Conservation (phyloP, 2,113 vertebrate species). For the Patagioenas fasciata region DNA sequence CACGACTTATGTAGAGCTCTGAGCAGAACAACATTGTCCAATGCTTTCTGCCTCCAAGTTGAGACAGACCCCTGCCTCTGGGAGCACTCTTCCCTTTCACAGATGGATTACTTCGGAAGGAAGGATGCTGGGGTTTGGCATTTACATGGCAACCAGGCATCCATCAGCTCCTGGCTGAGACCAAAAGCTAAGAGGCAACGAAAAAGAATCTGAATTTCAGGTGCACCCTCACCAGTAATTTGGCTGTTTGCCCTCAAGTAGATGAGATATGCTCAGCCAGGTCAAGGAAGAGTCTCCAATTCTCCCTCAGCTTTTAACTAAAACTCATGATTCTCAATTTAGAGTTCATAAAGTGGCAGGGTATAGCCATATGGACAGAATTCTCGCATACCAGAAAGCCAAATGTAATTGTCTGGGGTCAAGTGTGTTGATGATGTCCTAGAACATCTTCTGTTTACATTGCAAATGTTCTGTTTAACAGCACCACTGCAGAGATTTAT, state of each 20-base stretch:
- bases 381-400: neutral
- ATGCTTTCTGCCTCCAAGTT: neutral
- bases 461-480: slow-evolving; percentile 4
- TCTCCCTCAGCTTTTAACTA: neutral
- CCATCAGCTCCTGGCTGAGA: neutral
- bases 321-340: neutral
- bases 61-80: neutral
- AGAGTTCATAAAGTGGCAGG: neutral
- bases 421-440: neutral
- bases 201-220: neutral
- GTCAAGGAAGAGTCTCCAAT: neutral
- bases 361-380: neutral
- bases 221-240: neutral
- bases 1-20: neutral
- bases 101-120: neutral
- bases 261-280: neutral
- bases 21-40: neutral
- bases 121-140: neutral
- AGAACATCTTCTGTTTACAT: neutral
- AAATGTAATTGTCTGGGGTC: neutral
- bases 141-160: neutral
- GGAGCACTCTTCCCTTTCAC: neutral
- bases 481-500: neutral
- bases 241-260: neutral
- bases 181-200: neutral